A percentile compares a stretch with the other conserved stretches of the same genome.
phyloP scores from a whole-genome alignment of 2,797 vertebrate species.

The Esox masquinongy region DNA sequence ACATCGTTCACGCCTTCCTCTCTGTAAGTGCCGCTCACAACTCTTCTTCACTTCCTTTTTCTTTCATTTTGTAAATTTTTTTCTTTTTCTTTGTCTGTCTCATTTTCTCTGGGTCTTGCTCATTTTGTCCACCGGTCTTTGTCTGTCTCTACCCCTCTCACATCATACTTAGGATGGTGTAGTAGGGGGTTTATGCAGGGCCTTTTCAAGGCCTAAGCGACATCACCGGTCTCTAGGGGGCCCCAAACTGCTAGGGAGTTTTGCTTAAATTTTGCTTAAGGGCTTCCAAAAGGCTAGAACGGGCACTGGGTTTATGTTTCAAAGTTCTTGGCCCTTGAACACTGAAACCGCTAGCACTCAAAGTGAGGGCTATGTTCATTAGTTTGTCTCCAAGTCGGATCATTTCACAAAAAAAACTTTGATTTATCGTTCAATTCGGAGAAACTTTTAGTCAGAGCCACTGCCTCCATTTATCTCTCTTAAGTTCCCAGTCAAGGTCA shows the following conservation, averaged over 20 bases:
- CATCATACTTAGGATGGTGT: no score
- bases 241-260: no score
- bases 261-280: no score
- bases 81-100: conserved; percentile 18
- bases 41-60: background rate
- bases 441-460: background rate
- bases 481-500: background rate
- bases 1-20: conserved; percentile 97
- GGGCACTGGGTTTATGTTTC: background rate
- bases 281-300: no score
- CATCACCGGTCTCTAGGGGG: no score
- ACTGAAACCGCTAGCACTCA: background rate
- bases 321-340: background rate
- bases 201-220: no score
- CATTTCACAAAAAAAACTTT: background rate
- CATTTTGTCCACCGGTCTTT: background rate
- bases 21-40: conserved; percentile 77
- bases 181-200: no score
- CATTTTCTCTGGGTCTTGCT: background rate
- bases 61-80: background rate
- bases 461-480: background rate
- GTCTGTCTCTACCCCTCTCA: background rate
- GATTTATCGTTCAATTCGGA: conserved; percentile 14
- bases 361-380: background rate
- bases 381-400: background rate